phyloP scores from a whole-genome alignment of 2,797 vertebrate genomes.

The Myotis findleyi region DNA sequence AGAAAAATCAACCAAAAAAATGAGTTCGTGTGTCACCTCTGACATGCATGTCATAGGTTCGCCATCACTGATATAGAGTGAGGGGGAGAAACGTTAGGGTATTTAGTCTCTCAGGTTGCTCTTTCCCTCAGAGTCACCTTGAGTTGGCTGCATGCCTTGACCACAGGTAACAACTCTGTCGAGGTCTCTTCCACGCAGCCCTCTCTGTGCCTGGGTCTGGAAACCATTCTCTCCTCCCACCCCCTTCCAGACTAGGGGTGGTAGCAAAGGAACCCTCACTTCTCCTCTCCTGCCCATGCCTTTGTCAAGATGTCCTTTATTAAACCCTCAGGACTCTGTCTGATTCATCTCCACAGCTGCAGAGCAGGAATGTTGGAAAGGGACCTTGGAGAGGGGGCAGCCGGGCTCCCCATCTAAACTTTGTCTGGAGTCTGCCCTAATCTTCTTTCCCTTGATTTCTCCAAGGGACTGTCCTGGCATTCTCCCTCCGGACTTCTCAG shows the following conservation, averaged over 20 bases:
- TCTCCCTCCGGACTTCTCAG: background rate
- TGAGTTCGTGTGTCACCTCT: too few species aligned
- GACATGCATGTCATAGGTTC: too few species aligned
- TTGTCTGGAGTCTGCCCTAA: background rate
- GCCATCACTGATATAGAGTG: background rate
- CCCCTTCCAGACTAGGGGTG: background rate
- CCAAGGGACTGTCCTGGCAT: background rate
- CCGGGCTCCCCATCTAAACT: background rate
- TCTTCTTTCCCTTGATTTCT: background rate
- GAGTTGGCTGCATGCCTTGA: background rate
- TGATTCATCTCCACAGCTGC: background rate
- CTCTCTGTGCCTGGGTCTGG: background rate
- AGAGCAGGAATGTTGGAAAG: background rate
- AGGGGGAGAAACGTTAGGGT: background rate
- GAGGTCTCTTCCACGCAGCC: background rate
- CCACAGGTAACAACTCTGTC: background rate
- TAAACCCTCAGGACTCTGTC: background rate
- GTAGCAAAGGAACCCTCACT: background rate
- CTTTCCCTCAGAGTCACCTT: background rate
- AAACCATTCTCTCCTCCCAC: background rate
- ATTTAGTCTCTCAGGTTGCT: background rate
- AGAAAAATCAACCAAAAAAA: too few species aligned
- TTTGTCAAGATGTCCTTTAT: background rate
- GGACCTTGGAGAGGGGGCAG: fast-evolving
- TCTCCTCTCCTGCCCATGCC: background rate